Percentiles rank a stretch among this genome's conserved stretches.
phyloP scores from a whole-genome alignment of 2,888 invertebrate species.

The Idaea biselata region DNA sequence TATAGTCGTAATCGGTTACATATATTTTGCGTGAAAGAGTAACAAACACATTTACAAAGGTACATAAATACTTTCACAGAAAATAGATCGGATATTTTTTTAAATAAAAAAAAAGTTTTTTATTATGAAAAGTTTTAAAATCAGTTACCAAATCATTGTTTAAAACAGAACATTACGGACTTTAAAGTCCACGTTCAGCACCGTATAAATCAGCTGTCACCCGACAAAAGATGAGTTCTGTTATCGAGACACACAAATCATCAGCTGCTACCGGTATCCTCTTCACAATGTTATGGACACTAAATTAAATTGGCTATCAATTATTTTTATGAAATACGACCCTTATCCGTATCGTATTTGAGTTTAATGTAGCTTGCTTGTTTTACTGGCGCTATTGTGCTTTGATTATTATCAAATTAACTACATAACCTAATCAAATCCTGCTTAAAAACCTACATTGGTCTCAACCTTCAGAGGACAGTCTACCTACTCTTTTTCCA shows the following conservation, averaged over 20 bases:
- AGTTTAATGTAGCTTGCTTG: not conserved
- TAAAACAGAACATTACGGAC: slow-evolving; percentile 20
- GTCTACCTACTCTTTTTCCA: no score
- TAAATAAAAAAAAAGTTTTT: no score
- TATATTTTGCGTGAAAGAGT: no score
- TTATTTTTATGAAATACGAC: not conserved
- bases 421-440: no score
- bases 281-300: not conserved
- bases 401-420: not conserved
- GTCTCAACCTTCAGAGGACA: no score
- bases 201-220: slow-evolving; percentile 34
- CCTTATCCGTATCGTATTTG: not conserved
- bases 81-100: no score
- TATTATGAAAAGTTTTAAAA: not conserved
- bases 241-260: slow-evolving; percentile 45
- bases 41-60: no score
- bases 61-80: no score
- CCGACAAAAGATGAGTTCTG: slow-evolving; percentile 36
- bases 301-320: slow-evolving; percentile 1
- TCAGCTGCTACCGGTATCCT: slow-evolving; percentile 12
- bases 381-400: not conserved
- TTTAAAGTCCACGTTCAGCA: slow-evolving; percentile 32
- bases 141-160: slow-evolving; percentile 8
- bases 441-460: no score
- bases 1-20: no score